Conservation (phyloP, 1,140 invertebrate genomes). For the Rhyacophila brunnea region DNA sequence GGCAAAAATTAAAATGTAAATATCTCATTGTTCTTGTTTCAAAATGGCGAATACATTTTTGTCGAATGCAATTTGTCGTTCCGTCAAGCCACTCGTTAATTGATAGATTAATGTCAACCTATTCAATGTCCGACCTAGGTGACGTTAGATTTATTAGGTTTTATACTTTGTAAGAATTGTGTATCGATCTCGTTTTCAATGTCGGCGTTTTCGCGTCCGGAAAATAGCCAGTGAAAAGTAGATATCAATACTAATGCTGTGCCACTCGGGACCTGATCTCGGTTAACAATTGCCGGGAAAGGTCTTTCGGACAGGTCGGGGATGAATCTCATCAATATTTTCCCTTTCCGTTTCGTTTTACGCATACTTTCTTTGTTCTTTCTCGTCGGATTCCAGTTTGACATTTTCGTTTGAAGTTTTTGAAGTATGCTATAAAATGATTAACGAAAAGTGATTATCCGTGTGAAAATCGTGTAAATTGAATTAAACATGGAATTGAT, state of each 20-base stretch:
- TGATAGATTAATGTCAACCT: conserved; percentile 3
- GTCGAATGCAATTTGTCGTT: conserved; percentile 41
- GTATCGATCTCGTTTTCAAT: conserved; percentile 29
- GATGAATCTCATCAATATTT: conserved; percentile 1
- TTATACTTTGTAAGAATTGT: conserved; percentile 31
- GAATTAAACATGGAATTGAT: too few species aligned
- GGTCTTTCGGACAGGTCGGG: conserved; percentile 11
- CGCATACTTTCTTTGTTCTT: conserved; percentile 23
- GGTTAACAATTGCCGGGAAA: not conserved
- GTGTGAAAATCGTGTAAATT: too few species aligned
- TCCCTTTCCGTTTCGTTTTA: not conserved
- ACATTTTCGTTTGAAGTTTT: not conserved
- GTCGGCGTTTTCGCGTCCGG: conserved; percentile 18
- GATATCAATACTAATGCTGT: conserved; percentile 3
- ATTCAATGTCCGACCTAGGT: conserved; percentile 38
- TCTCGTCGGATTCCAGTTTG: conserved; percentile 6
- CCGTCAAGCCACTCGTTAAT: conserved; percentile 31
- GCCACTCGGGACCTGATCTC: conserved; percentile 10
- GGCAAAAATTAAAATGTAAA: conserved; percentile 44
- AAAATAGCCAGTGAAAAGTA: conserved; percentile 10
- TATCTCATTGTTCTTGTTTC: conserved; percentile 57
- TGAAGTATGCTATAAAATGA: too few species aligned
- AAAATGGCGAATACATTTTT: conserved; percentile 54
- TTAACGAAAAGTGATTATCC: too few species aligned
- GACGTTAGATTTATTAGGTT: conserved; percentile 6